Evolutionary conservation across 2,888 invertebrate genomes (phyloP), one percentile per base, ranked within the genome.

Genomic region (Chrysotoxum bicinctum): DNA sequence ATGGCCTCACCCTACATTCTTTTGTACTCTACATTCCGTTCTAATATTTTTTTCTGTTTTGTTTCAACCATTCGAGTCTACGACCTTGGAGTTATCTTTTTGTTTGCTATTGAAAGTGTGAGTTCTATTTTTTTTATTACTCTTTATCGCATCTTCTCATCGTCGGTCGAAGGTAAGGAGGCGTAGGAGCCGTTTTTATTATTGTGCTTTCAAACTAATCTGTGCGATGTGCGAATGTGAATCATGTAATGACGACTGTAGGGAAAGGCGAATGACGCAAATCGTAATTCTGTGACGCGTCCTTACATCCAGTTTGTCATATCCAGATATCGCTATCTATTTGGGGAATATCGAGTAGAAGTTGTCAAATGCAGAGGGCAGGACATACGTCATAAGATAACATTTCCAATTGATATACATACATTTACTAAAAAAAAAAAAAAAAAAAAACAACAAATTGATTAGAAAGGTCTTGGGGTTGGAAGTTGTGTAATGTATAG

Each of bases 31-130:
- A n/a, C 60, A 40, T 72, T 82, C 66, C 50, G 77, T 69, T 64
- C 64, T 43, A 66, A 74, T 74, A 73, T 73, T 78, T 64, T 77
- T 43, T 77, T 43, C 6, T n/a, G n/a, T 62, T 26, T 66, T 68
- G 52, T 70, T 72, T 77, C 60, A 73, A 73, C 77, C 69, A 54
- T 83, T 74, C 78, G 54, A 83, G 83, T 78, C 69, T 78, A 78
- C 69, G 83, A 83, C 83, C 83, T 83, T 83, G 83, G 78, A 66
- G 45, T 35, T 66, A 30, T 66, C 66, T 50, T 64, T 74, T 52
- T 78, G 70, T 43, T 69, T 78, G 54, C 62, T 74, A 69, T 64
- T 73, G 37, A 45, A 75, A 50, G 73, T 69, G 76, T 72, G 77
- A 74, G 69, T 73, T 54, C 14, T 12, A 16, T 37, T 45, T 56